A percentile compares a stretch with the other conserved stretches of the same genome.
Conservation (phyloP, 2,888 invertebrate genomes). For the Prosopocoilus inquinatus region DNA sequence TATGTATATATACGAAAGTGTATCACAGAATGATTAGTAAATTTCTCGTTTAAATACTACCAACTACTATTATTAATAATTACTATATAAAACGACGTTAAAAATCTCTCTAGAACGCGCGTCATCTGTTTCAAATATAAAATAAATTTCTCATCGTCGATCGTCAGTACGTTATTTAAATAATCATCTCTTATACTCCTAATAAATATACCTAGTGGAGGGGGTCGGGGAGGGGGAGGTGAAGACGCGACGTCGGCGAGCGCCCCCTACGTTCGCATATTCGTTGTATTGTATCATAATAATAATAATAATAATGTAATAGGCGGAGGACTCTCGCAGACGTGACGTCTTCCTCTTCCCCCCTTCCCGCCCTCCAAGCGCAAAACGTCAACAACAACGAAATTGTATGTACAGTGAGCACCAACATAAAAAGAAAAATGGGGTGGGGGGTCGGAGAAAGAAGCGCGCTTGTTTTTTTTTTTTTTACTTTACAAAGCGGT, state of each 20-base stretch:
- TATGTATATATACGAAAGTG: slow-evolving; percentile 17
- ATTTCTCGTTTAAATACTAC: slow-evolving; percentile 3
- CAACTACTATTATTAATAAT: neutral
- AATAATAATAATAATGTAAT: too few relatives aligned
- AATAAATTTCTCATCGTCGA: too few relatives aligned
- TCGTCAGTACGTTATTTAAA: too few relatives aligned
- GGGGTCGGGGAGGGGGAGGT: too few relatives aligned
- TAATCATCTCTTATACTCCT: too few relatives aligned
- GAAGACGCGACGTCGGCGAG: too few relatives aligned
- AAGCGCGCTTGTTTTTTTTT: neutral
- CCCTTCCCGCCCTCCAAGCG: too few relatives aligned
- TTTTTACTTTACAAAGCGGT: slow-evolving; percentile 35
- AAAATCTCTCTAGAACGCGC: neutral
- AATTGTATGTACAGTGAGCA: neutral
- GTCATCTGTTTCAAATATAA: neutral
- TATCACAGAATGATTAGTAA: slow-evolving; percentile 22
- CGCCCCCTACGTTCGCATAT: too few relatives aligned
- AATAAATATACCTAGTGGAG: too few relatives aligned
- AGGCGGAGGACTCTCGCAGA: neutral
- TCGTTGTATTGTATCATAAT: too few relatives aligned
- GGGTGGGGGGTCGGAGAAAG: neutral
- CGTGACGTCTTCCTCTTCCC: neutral
- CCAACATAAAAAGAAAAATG: neutral
- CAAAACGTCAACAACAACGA: neutral
- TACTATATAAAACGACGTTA: neutral